These are phyloP conservation scores for Latrodectus elegans DNA, from an alignment of 2,888 invertebrate genomes.

Conservation along the genomic window DNA sequence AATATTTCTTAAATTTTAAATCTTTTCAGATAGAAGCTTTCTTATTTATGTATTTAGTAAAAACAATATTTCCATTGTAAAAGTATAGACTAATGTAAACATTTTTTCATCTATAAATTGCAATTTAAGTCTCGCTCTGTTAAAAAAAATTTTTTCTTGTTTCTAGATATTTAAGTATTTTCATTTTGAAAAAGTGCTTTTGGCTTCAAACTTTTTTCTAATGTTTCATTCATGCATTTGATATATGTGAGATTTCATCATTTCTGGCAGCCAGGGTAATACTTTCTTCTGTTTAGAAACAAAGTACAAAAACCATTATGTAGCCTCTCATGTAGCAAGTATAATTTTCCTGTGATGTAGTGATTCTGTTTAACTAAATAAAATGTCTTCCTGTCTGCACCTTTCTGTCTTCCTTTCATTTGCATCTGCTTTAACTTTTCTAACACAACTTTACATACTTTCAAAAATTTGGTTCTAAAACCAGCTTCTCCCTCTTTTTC, in stretches of 20 bases:
- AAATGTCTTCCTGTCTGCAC: conserved; percentile 59
- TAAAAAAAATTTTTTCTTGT: too few species aligned
- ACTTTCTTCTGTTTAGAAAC: background rate
- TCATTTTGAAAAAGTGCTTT: background rate
- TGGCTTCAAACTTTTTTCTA: background rate
- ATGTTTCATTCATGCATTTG: background rate
- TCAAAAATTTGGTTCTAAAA: conserved; percentile 66
- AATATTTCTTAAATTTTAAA: too few species aligned
- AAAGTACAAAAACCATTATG: conserved; percentile 11
- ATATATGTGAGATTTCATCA: background rate
- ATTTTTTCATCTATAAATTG: too few species aligned
- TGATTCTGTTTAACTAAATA: conserved; percentile 39
- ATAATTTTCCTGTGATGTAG: conserved; percentile 46
- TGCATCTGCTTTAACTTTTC: conserved; percentile 20
- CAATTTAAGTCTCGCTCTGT: too few species aligned
- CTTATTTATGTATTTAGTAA: too few species aligned
- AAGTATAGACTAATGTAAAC: too few species aligned
- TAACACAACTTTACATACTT: conserved; percentile 11
- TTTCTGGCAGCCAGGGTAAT: background rate
- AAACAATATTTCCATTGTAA: too few species aligned
- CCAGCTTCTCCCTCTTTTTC: conserved; percentile 5
- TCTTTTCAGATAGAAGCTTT: too few species aligned
- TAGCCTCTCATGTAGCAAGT: conserved; percentile 67
- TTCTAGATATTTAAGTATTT: too few species aligned
- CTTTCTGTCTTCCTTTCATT: conserved; percentile 47